Conservation (phyloP, 1,140 invertebrate species). For the Lordiphosa clarofinis region DNA sequence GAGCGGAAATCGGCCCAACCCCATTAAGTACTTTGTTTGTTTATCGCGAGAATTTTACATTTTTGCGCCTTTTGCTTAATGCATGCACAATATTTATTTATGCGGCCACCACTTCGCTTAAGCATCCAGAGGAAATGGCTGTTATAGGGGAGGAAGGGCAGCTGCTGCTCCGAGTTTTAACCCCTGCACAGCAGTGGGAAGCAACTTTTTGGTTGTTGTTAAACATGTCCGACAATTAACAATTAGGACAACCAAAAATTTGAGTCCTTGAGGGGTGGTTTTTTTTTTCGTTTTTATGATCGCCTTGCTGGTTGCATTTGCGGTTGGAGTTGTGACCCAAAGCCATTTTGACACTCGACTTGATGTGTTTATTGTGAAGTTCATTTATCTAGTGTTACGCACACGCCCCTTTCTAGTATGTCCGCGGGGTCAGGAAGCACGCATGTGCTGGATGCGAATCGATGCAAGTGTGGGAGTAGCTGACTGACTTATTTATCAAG, state of each 20-base stretch:
- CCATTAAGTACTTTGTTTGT: conserved; percentile 59
- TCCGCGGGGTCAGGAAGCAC: conserved; percentile 21
- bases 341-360: conserved; percentile 63
- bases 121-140: conserved; percentile 52
- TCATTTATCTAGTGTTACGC: conserved; percentile 42
- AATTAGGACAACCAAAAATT: conserved; percentile 40
- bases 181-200: conserved; percentile 15
- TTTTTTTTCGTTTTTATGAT: conserved; percentile 1
- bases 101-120: conserved; percentile 8
- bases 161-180: conserved; percentile 29
- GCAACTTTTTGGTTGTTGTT: conserved; percentile 31
- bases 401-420: conserved; percentile 38
- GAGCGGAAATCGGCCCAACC: conserved; percentile 47
- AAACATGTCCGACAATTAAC: conserved; percentile 64
- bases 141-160: conserved; percentile 32
- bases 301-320: conserved; percentile 4
- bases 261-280: conserved; percentile 25
- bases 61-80: conserved; percentile 27
- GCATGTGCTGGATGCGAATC: background rate
- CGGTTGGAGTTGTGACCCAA: conserved; percentile 24
- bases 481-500: too few species aligned
- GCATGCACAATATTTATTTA: conserved; percentile 30
- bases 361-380: conserved; percentile 55
- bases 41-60: conserved; percentile 39
- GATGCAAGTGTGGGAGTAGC: background rate